phyloP scores from a whole-genome alignment of 2,113 vertebrate species.

The Pachycephala philippinensis region DNA sequence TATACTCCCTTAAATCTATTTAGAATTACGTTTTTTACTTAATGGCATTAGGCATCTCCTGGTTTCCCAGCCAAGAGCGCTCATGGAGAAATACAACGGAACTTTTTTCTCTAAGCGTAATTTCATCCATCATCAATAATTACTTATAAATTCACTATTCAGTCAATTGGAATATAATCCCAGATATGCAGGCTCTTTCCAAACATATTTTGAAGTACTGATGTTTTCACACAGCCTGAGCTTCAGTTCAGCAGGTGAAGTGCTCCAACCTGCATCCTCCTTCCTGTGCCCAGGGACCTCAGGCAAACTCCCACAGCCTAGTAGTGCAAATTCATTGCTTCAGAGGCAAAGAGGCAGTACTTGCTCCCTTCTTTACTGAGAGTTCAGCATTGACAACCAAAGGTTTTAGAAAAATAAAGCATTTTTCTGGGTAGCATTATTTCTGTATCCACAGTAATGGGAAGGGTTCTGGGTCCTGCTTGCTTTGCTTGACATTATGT shows the following conservation, averaged over 20 bases:
- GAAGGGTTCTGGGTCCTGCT: background rate
- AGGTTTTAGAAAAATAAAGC: background rate
- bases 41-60: background rate
- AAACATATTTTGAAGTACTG: background rate
- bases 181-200: background rate
- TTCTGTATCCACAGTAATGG: background rate
- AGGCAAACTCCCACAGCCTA: background rate
- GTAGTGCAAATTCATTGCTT: background rate
- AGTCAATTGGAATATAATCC: background rate
- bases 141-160: background rate
- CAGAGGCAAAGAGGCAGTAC: background rate
- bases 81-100: background rate
- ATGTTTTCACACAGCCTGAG: background rate
- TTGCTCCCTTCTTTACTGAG: background rate
- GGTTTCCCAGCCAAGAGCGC: fast-evolving
- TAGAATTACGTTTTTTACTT: background rate
- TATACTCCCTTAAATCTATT: background rate
- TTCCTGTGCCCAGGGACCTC: background rate
- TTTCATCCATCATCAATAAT: background rate
- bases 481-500: background rate
- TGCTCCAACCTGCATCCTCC: background rate
- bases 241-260: background rate
- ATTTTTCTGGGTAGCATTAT: background rate
- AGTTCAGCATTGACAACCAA: background rate
- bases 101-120: background rate